A percentile compares a stretch with the other conserved stretches of the same genome.
These are phyloP conservation scores for Pundamilia nyererei DNA, from an alignment of 2,113 vertebrate genomes.

Conservation along the genomic window DNA sequence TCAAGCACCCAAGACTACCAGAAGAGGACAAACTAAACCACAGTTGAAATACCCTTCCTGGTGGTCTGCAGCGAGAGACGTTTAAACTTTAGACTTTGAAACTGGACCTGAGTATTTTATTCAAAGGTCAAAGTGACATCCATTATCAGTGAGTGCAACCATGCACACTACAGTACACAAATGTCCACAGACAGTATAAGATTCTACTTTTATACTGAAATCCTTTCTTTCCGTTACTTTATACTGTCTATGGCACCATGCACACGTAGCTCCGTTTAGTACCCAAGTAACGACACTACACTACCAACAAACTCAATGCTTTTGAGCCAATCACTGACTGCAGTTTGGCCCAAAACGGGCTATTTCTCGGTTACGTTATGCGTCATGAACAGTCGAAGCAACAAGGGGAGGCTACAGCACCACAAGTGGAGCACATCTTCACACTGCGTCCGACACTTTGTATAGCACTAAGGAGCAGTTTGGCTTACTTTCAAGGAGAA, in stretches of 20 bases:
- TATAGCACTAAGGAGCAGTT: not conserved
- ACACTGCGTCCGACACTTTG: not conserved
- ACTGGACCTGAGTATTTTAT: not conserved
- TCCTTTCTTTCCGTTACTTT: not conserved
- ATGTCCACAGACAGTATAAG: not conserved
- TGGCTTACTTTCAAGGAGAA: not conserved
- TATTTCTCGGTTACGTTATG: not conserved
- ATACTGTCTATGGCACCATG: not conserved
- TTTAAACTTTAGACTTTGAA: not conserved
- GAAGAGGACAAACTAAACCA: not conserved
- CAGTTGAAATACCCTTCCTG: not conserved
- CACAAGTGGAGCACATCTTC: not conserved
- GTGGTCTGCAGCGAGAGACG: not conserved
- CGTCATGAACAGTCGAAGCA: not conserved
- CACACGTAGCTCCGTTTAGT: not conserved
- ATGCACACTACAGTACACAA: not conserved
- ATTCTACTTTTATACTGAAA: not conserved
- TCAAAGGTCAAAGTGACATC: not conserved
- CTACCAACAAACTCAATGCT: not conserved
- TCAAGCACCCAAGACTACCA: not conserved
- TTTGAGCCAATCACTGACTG: not conserved
- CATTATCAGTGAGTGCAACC: not conserved
- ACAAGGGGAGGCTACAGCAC: not conserved
- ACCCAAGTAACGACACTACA: not conserved
- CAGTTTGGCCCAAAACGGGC: not conserved